These are phyloP conservation scores for Hippolais icterina DNA, from an alignment of 2,113 vertebrate species.

Conservation along the genomic window DNA sequence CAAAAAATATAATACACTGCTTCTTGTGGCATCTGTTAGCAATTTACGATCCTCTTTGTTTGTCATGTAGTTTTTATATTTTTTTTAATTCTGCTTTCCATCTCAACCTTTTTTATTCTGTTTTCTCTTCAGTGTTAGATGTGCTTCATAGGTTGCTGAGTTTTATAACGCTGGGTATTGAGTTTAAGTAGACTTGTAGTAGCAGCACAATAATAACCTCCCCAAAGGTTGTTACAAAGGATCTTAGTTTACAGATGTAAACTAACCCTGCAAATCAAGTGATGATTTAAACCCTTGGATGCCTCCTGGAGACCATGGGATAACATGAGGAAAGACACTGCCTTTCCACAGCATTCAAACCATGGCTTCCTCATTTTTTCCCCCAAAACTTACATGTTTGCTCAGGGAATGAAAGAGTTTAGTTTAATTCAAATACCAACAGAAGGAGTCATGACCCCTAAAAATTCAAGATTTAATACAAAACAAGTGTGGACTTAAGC, in stretches of 20 bases:
- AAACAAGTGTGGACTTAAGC: background rate
- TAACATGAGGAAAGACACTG: background rate
- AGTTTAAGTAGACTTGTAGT: background rate
- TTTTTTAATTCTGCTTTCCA: background rate
- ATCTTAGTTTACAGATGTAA: background rate
- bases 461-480: background rate
- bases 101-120: background rate
- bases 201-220: background rate
- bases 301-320: background rate
- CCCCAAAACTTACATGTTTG: background rate
- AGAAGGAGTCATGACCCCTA: background rate
- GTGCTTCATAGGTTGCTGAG: background rate
- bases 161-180: background rate
- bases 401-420: background rate
- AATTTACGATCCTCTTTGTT: background rate
- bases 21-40: background rate
- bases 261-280: background rate
- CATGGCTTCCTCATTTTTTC: accelerated
- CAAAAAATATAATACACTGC: background rate
- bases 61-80: background rate
- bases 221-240: background rate
- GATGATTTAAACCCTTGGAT: background rate
- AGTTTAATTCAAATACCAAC: background rate
- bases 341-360: background rate
- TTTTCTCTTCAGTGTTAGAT: background rate